Conservation (phyloP, 2,888 invertebrate species). For the Lissonota sp. region DNA sequence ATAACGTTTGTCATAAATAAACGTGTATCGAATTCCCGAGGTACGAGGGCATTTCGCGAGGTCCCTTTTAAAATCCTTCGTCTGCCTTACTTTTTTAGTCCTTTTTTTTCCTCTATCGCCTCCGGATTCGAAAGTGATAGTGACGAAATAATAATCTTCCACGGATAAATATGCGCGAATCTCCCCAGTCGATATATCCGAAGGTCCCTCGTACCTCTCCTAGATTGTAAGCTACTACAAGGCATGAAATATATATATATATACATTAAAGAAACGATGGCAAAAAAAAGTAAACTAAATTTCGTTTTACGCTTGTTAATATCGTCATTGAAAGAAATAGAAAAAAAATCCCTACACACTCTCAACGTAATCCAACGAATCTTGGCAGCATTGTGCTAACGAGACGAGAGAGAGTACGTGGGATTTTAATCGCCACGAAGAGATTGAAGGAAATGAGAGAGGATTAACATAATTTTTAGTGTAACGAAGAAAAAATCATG, state of each 20-base stretch:
- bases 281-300: slow-evolving; percentile 11
- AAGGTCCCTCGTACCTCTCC: slow-evolving; percentile 53
- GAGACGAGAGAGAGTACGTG: slow-evolving; percentile 11
- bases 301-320: slow-evolving; percentile 27
- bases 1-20: neutral
- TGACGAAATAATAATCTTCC: slow-evolving; percentile 22
- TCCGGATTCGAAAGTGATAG: slow-evolving; percentile 21
- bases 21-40: slow-evolving; percentile 27
- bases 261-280: slow-evolving; percentile 40
- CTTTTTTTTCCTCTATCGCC: neutral
- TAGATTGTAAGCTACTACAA: slow-evolving; percentile 54
- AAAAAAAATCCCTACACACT: slow-evolving; percentile 22
- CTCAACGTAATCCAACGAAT: slow-evolving; percentile 27
- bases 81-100: slow-evolving; percentile 9
- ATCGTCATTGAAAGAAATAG: slow-evolving; percentile 30
- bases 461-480: slow-evolving; percentile 60
- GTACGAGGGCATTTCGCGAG: slow-evolving; percentile 47
- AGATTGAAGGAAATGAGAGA: slow-evolving; percentile 10
- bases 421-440: neutral
- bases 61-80: neutral
- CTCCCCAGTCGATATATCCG: neutral
- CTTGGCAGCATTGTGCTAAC: slow-evolving; percentile 28
- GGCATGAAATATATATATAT: slow-evolving; percentile 53
- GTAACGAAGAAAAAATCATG: slow-evolving; percentile 55
- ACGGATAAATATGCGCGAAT: slow-evolving; percentile 13